Base-by-base conservation (phyloP, 2,888 invertebrate genomes). In the Caenorhabditis sinica region DNA sequence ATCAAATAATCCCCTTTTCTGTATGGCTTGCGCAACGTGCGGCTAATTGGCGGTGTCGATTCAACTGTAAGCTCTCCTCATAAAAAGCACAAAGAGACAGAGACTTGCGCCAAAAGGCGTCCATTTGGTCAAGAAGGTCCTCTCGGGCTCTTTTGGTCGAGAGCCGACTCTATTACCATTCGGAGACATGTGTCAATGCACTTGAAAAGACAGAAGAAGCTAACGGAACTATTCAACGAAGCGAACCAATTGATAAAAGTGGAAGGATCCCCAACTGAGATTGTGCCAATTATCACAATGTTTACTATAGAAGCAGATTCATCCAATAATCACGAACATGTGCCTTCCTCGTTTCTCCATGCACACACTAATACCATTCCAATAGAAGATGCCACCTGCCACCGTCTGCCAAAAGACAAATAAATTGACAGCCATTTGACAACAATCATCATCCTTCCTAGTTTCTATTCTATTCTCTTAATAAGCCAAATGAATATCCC, bases 341-440 rank as follows among this genome's bases (percentile, higher is more conserved):
- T 77, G 71, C 79, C 40, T 40, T 11, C 13, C 13, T 13, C 72
- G n/a, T n/a, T n/a, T 43, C 36, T 49, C 20, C n/a, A 17, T 49
- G 73, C 73, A 72, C 30, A 71, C 56, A 65, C 71, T 80, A 80
- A 80, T 80, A 80, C 80, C 80, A 80, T 80, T 80, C 80, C 80
- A 71, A 80, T 72, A 56, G 79, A 51, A 43, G 80, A 80, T 58
- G 72, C 80, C 80, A 80, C 80, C 80, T 80, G 80, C 80, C 80
- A 80, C 80, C 80, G 65, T 80, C 80, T 80, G 80, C 80, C 80
- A 80, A 73, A 80, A 72, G 72, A 80, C 72, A 80, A 80, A 80
- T 80, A 80, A 80, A 80, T 80, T 80, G 80, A 72, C 72, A 80
- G 80, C 80, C 58, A 80, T 72, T 72, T 58, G 73, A 81, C 80